Conservation (phyloP, 2,113 vertebrate species). For the Phainopepla nitens region DNA sequence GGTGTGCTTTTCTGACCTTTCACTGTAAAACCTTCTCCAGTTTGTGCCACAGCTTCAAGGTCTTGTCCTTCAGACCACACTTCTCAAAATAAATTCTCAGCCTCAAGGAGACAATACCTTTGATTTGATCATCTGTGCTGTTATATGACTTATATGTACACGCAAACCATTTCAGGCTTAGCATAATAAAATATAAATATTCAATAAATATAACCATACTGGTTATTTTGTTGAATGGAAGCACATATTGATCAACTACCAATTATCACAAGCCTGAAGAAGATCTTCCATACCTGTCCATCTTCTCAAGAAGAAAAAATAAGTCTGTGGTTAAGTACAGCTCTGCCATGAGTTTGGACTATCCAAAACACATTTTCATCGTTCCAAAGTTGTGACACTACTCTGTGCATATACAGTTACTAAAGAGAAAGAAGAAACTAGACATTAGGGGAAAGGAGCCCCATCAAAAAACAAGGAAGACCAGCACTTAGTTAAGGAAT, state of each 20-base stretch:
- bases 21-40: background rate
- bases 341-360: background rate
- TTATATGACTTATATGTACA: background rate
- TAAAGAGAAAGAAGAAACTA: background rate
- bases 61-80: background rate
- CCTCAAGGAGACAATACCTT: background rate
- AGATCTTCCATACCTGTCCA: background rate
- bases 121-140: background rate
- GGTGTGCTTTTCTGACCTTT: background rate
- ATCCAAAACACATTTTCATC: background rate
- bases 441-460: background rate
- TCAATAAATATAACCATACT: background rate
- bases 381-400: background rate
- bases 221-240: background rate
- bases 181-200: background rate
- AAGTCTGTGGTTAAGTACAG: background rate
- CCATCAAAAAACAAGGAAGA: background rate
- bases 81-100: background rate
- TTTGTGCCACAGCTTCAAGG: background rate
- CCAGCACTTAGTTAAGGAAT: background rate
- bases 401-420: background rate
- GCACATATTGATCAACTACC: background rate
- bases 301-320: background rate
- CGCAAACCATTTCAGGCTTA: background rate
- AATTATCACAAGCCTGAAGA: background rate